Evolutionary conservation across 2,113 vertebrate genomes (phyloP).

Genomic region (Lates calcarifer): DNA sequence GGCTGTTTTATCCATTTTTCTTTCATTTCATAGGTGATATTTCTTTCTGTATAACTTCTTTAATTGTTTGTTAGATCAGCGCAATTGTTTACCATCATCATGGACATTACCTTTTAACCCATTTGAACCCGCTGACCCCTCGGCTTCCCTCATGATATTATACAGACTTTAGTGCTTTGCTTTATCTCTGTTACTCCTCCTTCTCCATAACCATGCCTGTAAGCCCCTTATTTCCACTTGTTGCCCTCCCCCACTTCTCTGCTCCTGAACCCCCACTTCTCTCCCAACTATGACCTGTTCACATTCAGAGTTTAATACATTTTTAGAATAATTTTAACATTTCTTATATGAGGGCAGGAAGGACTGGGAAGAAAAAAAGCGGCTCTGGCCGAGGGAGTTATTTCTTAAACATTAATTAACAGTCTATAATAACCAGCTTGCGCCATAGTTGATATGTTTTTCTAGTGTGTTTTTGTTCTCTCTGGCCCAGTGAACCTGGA

Average conservation of each 20-base stretch:
- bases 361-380: not conserved
- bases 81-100: not conserved
- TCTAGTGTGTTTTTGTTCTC: not conserved
- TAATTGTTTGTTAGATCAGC: not conserved
- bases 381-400: not conserved
- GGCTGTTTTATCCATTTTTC: not conserved
- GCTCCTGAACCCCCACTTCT: not conserved
- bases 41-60: no score
- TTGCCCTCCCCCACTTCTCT: conserved; percentile 33
- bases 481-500: not conserved
- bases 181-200: conserved; percentile 48
- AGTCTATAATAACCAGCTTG: not conserved
- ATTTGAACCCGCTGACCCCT: conserved; percentile 31
- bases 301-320: not conserved
- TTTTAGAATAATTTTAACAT: not conserved
- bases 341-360: not conserved
- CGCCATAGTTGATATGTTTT: not conserved
- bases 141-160: conserved; percentile 7
- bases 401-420: not conserved
- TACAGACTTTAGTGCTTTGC: conserved; percentile 11
- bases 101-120: not conserved
- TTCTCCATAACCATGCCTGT: conserved; percentile 45
- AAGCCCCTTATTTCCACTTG: conserved; percentile 50
- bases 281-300: conserved; percentile 2
- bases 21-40: not conserved